Base-by-base conservation (phyloP, 2,113 vertebrate genomes). In the Prolemur simus region DNA sequence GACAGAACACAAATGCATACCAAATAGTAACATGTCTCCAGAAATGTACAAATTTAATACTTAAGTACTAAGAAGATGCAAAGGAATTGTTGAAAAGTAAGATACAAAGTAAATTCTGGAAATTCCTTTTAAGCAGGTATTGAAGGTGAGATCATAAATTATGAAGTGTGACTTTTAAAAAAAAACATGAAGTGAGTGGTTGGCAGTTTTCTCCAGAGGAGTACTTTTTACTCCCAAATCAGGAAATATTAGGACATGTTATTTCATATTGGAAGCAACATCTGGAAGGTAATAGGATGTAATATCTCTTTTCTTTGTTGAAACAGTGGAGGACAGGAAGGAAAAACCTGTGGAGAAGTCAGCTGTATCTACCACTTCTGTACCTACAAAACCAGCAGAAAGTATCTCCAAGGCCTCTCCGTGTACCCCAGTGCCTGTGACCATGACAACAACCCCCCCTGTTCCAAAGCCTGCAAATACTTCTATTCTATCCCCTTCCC, bases 251-350 rank as follows among this genome's bases (percentile, higher is more conserved):
- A 73, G n/a, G 18, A 54, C 21, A 52, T 89, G 18, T 49, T 89
- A 27, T 60, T 95, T 91, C 8, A 39, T 90, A 60, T 49, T 90
- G 39, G 54, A 95, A 95, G 32, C 25, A 92, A 82, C 95, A n/a
- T 85, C 42, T 80, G 25, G 23, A 78, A 91, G 83, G 68, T 58
- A 71, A 4, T 25, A 82, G 5, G 18, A 69, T 73, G 9, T 84
- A 81, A n/a, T 73, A 66, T 60, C n/a, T 92, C 64, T 82, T 85
- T 78, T 18, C 45, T 89, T 81, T 77, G 5, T 71, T 37, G 2
- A 88, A 94, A 68, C 87, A 99, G 98, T 99, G 97, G 99, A 99
- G 92, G 99, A 99, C 97, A 99, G 99, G 94, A 99, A 99, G 91
- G 99, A 99, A 74, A 99, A 99, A 0, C 87, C 98, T 18, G 80